Percentiles rank a stretch among this genome's conserved stretches.
Conservation (phyloP, 2,113 vertebrate species). For the Bos indicus region DNA sequence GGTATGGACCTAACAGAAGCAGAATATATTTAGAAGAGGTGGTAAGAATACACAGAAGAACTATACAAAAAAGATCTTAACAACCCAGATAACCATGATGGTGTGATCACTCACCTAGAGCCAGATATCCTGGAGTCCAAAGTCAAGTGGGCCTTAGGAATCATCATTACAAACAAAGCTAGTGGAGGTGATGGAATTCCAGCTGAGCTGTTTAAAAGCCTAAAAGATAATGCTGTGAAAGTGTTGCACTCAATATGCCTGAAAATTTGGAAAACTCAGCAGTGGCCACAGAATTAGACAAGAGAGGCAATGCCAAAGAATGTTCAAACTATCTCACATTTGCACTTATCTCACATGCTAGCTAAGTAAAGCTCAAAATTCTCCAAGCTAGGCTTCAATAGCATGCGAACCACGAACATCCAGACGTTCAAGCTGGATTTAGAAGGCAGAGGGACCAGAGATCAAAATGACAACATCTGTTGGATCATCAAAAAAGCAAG, state of each 20-base stretch:
- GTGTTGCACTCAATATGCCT: neutral
- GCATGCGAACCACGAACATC: fast-evolving
- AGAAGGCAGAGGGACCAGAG: neutral
- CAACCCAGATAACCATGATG: neutral
- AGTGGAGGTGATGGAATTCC: neutral
- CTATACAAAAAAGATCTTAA: neutral
- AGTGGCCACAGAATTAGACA: neutral
- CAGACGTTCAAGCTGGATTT: neutral
- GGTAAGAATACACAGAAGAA: neutral
- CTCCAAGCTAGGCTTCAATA: neutral
- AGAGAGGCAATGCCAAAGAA: neutral
- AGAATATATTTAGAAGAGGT: neutral
- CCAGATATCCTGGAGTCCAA: neutral
- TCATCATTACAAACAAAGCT: neutral
- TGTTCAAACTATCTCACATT: neutral
- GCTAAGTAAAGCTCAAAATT: neutral
- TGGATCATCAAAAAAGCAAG: neutral
- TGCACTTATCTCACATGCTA: neutral
- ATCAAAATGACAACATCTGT: neutral
- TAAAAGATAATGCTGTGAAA: neutral
- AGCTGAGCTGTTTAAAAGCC: neutral
- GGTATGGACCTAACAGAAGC: neutral
- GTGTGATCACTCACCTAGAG: neutral
- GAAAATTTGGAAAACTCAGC: neutral
- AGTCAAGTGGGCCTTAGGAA: neutral